Evolutionary conservation across 1,140 invertebrate species (phyloP), one percentile per base, ranked within the genome.

Genomic region (Gonioctena quinquepunctata): DNA sequence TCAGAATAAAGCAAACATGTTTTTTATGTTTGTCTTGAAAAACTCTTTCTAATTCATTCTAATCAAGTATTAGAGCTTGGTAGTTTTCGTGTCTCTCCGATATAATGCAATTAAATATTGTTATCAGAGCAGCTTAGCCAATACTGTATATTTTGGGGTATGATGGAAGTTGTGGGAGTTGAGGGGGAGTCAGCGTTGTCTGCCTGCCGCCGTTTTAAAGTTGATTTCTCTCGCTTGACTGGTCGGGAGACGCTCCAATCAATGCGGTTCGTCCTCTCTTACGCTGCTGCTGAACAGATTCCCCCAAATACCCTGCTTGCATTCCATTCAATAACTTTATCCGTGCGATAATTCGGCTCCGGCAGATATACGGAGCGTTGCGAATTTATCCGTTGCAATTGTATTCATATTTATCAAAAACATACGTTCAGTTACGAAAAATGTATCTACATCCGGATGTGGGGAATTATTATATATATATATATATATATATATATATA

Each of bases 161-260:
- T n/a, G 33, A n/a, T 4, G 16, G 64, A 26, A 0, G 48, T 7
- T 16, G 48, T 13, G 19, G 48, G 49, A 23, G 49, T 8, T 0
- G 69, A 52, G 64, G 56, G 69, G 64, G 57, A 63, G 59, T n/a
- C 56, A 42, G n/a, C n/a, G n/a, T n/a, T n/a, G n/a, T n/a, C 27
- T 48, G 60, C 69, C 66, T 63, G 52, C 65, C 59, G 67, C 65
- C 59, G 67, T 75, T 79, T 79, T 80, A 82, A 82, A 80, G 80
- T 75, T 79, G 77, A 81, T 77, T 80, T 72, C 74, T 76, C 76
- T 81, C 79, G 81, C 78, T 80, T 79, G 76, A 81, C 77, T 80
- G 78, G 80, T 69, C 69, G 76, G 77, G 73, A 79, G 77, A 77
- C 79, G 72, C 75, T 82, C 80, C 78, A 80, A 81, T 82, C 80